These are phyloP conservation scores for Oxyura jamaicensis DNA, from an alignment of 2,113 vertebrate species.

Conservation along the genomic window DNA sequence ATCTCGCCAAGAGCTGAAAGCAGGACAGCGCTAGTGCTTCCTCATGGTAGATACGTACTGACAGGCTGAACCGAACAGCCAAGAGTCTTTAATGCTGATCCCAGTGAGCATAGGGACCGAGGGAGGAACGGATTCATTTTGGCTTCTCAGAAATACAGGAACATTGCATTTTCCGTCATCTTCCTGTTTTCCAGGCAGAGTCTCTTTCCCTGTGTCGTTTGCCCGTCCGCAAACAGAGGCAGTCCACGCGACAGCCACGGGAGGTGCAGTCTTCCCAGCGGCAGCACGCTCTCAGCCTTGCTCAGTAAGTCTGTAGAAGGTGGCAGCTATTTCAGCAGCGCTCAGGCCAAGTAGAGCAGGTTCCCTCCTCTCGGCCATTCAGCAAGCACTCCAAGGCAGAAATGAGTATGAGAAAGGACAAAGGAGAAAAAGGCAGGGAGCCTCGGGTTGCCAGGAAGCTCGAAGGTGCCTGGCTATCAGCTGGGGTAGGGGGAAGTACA, in stretches of 20 bases:
- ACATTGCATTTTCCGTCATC: fast-evolving
- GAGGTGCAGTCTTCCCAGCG: background rate
- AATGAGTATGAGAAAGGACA: background rate
- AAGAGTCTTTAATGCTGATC: background rate
- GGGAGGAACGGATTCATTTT: background rate
- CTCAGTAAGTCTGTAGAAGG: background rate
- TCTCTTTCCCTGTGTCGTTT: background rate
- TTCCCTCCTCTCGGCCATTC: background rate
- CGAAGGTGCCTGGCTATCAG: slow-evolving; percentile 26
- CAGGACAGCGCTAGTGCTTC: background rate
- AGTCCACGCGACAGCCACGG: background rate
- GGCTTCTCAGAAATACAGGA: background rate
- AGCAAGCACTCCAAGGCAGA: background rate
- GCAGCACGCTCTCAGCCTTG: background rate
- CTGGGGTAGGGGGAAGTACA: background rate
- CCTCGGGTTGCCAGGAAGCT: background rate
- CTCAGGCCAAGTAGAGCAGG: background rate
- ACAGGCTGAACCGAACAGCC: background rate
- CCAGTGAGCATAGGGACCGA: background rate
- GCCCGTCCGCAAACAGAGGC: background rate
- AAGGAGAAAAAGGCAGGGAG: background rate
- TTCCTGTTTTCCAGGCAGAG: background rate
- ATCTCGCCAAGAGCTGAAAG: slow-evolving; percentile 5
- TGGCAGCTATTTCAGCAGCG: background rate
- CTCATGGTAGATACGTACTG: background rate